Evolutionary conservation across 2,888 invertebrate genomes (phyloP).

Genomic region (Heliconius aoede): DNA sequence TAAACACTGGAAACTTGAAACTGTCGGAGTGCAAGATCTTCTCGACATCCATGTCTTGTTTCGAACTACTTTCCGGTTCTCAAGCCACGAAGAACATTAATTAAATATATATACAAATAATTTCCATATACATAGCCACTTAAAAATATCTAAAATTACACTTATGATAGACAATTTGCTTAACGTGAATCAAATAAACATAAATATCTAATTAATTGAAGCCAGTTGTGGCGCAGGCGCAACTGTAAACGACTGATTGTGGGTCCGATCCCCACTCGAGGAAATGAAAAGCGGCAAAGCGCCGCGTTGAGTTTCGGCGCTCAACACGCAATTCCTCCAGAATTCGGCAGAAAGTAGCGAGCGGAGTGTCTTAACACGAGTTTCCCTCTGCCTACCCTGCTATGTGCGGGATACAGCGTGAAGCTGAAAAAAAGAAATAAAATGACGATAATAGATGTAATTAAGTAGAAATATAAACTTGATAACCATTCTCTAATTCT

Average conservation of each 20-base stretch:
- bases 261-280: too few species aligned
- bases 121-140: neutral
- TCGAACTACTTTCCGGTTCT: neutral
- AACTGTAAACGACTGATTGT: too few species aligned
- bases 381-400: too few species aligned
- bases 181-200: neutral
- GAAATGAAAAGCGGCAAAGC: too few species aligned
- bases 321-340: too few species aligned
- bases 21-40: neutral
- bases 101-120: neutral
- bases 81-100: neutral
- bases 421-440: neutral
- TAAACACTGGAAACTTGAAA: conserved; percentile 29
- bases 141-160: neutral
- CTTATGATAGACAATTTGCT: neutral
- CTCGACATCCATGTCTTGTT: conserved; percentile 6
- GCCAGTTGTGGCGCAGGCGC: too few species aligned
- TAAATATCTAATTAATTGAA: neutral
- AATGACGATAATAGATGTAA: neutral
- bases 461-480: neutral
- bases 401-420: too few species aligned
- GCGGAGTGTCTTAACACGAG: too few species aligned
- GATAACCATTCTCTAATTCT: too few species aligned
- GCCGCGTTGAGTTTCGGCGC: too few species aligned
- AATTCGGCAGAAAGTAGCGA: too few species aligned